phyloP scores from a whole-genome alignment of 2,797 vertebrate species.

The Meriones psammophilus region DNA sequence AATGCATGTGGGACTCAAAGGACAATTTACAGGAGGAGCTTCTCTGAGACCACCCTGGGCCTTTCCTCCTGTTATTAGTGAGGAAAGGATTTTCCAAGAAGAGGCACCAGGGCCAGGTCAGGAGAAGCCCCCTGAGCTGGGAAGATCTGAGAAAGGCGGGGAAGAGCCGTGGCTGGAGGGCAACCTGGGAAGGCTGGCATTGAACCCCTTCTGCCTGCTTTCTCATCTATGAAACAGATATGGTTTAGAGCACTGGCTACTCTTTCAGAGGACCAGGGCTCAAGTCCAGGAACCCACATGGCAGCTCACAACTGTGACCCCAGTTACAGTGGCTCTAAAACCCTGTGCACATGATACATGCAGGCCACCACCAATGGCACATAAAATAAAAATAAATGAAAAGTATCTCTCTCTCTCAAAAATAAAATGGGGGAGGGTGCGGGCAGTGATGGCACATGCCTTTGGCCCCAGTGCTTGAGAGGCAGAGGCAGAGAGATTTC shows the following conservation, averaged over 20 bases:
- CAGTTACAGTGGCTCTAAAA: background rate
- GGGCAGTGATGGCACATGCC: background rate
- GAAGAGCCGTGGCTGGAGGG: background rate
- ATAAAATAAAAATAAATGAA: background rate
- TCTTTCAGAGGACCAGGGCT: background rate
- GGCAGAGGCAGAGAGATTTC: background rate
- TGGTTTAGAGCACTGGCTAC: background rate
- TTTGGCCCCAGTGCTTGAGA: background rate
- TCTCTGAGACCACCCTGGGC: background rate
- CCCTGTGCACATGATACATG: no score
- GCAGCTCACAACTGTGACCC: background rate
- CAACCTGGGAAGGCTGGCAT: background rate
- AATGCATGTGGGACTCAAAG: background rate
- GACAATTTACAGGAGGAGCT: background rate
- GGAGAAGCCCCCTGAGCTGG: background rate
- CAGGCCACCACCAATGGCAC: no score
- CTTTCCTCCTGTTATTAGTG: background rate
- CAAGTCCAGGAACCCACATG: background rate
- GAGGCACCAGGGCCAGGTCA: background rate
- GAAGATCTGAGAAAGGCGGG: background rate
- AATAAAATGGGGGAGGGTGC: background rate
- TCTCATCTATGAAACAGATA: background rate
- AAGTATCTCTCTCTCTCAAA: background rate
- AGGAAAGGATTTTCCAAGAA: background rate
- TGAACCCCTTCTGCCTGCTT: background rate